Base-by-base conservation (phyloP, 2,888 invertebrate species). In the Heliconius aoede region DNA sequence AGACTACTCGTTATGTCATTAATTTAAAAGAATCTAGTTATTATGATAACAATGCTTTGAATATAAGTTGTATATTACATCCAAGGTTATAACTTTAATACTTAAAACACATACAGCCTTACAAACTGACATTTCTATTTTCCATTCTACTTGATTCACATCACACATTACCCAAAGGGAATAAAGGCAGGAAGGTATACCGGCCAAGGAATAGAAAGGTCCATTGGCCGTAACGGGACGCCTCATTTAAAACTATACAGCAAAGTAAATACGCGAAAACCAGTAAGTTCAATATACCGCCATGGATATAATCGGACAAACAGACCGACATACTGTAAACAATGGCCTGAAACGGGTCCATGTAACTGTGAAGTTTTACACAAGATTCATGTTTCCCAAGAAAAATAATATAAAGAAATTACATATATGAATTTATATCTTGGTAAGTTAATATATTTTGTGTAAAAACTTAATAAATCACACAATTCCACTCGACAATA, bases 271-370 rank as follows among this genome's bases (percentile, higher is more conserved):
- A 77, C 64, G 64, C 72, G 72, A 77, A 77, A 72, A 65, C 71
- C 65, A 77, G 74, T 74, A 74, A 77, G 74, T 74, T 71, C 72
- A 74, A 74, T 74, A 74, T 65, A 74, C 72, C 77, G 60, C 61
- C 71, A 72, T 76, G 74, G 64, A 26, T 76, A 76, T 75, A 78
- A 76, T 68, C 77, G 68, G 26, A 75, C 72, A 76, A 80, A 81
- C 76, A 62, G 61, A 75, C 74, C 64, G 74, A 46, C 60, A 28
- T 51, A 72, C 73, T 73, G 74, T 77, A 77, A 77, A 80, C 74
- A 78, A 77, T 77, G 60, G 62, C 32, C 55, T 24, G 15, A 69
- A 69, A 55, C 55, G 32, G 55, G 69, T 69, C 55, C 28, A 1
- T 32, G 24, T 69, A 69, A 69, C 69, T 69, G 69, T 69, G 32